Evolutionary conservation across 1,140 invertebrate species (phyloP).

Genomic region (Vanessa tameamea): DNA sequence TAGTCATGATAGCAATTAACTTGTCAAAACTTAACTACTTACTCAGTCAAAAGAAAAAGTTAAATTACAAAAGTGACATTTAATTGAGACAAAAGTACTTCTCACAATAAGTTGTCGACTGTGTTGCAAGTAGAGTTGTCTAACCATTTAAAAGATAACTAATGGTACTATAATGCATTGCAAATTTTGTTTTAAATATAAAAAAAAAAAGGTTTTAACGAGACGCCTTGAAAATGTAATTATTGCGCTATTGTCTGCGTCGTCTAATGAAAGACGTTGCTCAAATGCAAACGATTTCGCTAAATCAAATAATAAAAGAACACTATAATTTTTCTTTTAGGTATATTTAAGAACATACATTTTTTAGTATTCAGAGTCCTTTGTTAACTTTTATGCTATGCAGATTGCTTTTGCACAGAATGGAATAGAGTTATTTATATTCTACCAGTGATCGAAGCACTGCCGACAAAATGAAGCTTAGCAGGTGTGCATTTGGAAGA

Average conservation of each 20-base stretch:
- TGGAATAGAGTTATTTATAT: slow-evolving; percentile 16
- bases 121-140: not conserved
- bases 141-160: too few species aligned
- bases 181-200: too few species aligned
- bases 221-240: too few species aligned
- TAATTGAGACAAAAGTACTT: not conserved
- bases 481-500: slow-evolving; percentile 13
- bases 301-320: not conserved
- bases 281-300: too few species aligned
- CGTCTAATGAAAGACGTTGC: too few species aligned
- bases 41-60: slow-evolving; percentile 19
- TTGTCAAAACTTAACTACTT: slow-evolving; percentile 34
- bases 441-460: slow-evolving; percentile 4
- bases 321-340: not conserved
- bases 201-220: too few species aligned
- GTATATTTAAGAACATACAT: not conserved
- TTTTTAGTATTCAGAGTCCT: slow-evolving; percentile 3
- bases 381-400: slow-evolving; percentile 16
- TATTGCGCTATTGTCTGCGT: too few species aligned
- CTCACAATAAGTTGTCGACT: not conserved
- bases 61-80: not conserved
- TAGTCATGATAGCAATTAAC: slow-evolving; percentile 39
- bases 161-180: too few species aligned
- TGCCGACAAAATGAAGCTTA: slow-evolving; percentile 8
- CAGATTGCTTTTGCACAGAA: slow-evolving; percentile 21